These are phyloP conservation scores for Tyria jacobaeae DNA, from an alignment of 2,888 invertebrate species.

Conservation along the genomic window DNA sequence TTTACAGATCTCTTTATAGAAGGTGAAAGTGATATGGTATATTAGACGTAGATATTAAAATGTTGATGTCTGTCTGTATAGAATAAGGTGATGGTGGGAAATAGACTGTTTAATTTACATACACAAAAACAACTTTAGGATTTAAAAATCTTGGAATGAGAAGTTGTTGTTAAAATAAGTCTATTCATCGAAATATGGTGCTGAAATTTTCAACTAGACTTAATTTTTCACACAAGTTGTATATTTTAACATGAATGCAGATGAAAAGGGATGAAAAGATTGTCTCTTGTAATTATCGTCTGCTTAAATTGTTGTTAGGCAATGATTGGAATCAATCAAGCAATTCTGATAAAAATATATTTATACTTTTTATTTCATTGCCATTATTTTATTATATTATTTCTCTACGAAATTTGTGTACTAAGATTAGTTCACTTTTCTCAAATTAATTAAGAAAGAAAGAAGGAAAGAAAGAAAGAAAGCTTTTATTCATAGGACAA, in stretches of 20 bases:
- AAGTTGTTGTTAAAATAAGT: neutral
- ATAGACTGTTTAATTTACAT: neutral
- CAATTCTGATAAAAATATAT: neutral
- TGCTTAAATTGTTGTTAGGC: neutral
- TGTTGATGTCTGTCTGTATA: neutral
- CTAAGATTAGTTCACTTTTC: too few species aligned
- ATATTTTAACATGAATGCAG: neutral
- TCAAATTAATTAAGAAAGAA: too few species aligned
- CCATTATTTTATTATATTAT: neutral
- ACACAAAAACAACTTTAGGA: neutral
- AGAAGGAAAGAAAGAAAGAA: too few species aligned
- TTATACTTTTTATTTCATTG: neutral
- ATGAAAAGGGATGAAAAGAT: neutral
- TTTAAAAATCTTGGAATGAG: neutral
- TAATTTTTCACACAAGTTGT: neutral
- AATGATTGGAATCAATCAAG: neutral
- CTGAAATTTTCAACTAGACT: neutral
- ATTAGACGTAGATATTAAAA: slow-evolving; percentile 5
- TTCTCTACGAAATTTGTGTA: neutral
- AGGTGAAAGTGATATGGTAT: slow-evolving; percentile 9
- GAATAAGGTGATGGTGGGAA: neutral
- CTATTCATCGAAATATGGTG: neutral
- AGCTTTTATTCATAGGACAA: too few species aligned
- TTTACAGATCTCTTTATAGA: slow-evolving; percentile 9
- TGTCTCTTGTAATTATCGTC: neutral